Evolutionary conservation across 2,888 invertebrate species (phyloP).

Genomic region (Dusona sp.): DNA sequence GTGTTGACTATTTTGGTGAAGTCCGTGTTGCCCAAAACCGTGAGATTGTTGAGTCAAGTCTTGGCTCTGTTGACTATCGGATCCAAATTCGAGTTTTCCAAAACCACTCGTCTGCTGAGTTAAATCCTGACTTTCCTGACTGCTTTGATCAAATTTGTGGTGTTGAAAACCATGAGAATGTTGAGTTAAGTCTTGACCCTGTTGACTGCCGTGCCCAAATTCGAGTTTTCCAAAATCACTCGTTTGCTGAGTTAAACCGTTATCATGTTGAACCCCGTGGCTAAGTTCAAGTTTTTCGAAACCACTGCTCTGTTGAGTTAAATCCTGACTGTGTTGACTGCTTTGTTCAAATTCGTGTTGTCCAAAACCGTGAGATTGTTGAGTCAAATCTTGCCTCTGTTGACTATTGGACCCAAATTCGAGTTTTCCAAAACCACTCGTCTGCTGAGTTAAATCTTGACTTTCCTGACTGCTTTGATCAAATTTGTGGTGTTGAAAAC

Average conservation of each 20-base stretch:
- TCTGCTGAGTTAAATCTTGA: constrained; percentile 64
- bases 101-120: not conserved
- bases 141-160: constrained; percentile 76
- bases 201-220: constrained; percentile 74
- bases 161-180: too few species aligned
- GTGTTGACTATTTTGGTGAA: constrained; percentile 69
- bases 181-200: constrained; percentile 65
- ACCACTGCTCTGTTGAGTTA: constrained; percentile 10
- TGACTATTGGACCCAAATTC: constrained; percentile 63
- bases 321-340: constrained; percentile 43
- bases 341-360: not conserved
- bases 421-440: constrained; percentile 62
- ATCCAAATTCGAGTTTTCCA: constrained; percentile 25
- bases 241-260: not conserved
- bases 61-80: constrained; percentile 63
- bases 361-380: constrained; percentile 17
- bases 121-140: constrained; percentile 72
- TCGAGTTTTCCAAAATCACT: constrained; percentile 27
- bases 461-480: constrained; percentile 75
- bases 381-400: constrained; percentile 64
- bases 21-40: constrained; percentile 63
- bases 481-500: constrained; percentile 34
- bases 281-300: constrained; percentile 44
- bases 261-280: constrained; percentile 64
- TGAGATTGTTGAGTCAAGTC: constrained; percentile 64